Evolutionary conservation across 2,888 invertebrate genomes (phyloP).

Genomic region (Tetropium fuscum): DNA sequence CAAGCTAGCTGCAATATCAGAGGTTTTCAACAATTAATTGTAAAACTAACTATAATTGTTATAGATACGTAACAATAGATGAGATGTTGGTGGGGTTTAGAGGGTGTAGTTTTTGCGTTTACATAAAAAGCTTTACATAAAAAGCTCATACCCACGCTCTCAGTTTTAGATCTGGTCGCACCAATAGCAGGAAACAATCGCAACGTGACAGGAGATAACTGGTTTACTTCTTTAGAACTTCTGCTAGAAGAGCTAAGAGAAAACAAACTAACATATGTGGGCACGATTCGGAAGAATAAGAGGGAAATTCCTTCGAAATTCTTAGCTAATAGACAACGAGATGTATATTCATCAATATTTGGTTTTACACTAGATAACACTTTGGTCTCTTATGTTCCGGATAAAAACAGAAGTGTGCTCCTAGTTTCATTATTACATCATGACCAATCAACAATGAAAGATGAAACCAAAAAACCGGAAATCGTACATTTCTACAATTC

Average conservation of each 20-base stretch:
- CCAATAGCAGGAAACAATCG: background rate
- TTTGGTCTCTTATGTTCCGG: background rate
- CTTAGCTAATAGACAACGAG: background rate
- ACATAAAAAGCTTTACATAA: too few relatives aligned
- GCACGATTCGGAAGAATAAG: background rate
- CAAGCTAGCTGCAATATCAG: too few relatives aligned
- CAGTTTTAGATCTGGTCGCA: background rate
- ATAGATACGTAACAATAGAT: too few relatives aligned
- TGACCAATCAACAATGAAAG: background rate
- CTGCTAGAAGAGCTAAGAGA: background rate
- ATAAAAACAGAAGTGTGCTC: background rate
- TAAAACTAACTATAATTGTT: too few relatives aligned
- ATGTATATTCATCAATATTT: background rate
- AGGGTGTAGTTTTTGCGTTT: too few relatives aligned
- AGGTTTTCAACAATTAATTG: too few relatives aligned
- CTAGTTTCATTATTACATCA: background rate
- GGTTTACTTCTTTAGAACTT: background rate
- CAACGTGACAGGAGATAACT: background rate
- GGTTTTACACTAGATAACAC: background rate
- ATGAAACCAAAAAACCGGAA: background rate
- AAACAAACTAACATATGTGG: background rate
- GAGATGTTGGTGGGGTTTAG: too few relatives aligned
- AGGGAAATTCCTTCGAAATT: background rate
- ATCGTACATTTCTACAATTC: background rate
- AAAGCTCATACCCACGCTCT: background rate